phyloP scores from a whole-genome alignment of 2,113 vertebrate genomes.

The Tragelaphus strepsiceros region DNA sequence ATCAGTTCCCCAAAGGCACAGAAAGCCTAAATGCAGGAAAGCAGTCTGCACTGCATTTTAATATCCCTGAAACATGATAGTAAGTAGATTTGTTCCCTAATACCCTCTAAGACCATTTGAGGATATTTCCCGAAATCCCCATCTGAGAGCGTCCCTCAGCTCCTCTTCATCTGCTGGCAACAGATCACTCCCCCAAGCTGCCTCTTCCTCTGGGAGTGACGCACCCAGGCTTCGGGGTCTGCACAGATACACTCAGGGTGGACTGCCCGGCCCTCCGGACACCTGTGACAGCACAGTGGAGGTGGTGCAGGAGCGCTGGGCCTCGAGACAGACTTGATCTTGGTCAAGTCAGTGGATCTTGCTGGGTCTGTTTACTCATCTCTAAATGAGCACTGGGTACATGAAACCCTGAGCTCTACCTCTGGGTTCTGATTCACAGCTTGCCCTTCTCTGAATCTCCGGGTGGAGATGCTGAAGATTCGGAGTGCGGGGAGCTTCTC shows the following conservation, averaged over 20 bases:
- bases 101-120: slow-evolving; percentile 25
- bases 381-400: not conserved
- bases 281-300: not conserved
- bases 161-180: not conserved
- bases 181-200: not conserved
- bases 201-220: not conserved
- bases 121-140: not conserved
- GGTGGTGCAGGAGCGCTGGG: not conserved
- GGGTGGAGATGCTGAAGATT: not conserved
- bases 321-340: not conserved
- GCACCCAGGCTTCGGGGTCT: rapidly evolving
- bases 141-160: not conserved
- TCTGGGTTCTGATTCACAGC: not conserved
- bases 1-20: not conserved
- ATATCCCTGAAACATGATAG: not conserved
- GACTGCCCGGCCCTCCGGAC: not conserved
- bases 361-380: not conserved
- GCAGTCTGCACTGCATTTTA: slow-evolving; percentile 1
- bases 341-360: not conserved
- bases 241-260: not conserved
- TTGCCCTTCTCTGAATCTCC: not conserved
- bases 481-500: not conserved
- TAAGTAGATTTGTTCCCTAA: slow-evolving; percentile 18
- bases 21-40: not conserved
- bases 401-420: not conserved